phyloP scores from a whole-genome alignment of 2,888 invertebrate genomes.

The Microplitis deprimator region DNA sequence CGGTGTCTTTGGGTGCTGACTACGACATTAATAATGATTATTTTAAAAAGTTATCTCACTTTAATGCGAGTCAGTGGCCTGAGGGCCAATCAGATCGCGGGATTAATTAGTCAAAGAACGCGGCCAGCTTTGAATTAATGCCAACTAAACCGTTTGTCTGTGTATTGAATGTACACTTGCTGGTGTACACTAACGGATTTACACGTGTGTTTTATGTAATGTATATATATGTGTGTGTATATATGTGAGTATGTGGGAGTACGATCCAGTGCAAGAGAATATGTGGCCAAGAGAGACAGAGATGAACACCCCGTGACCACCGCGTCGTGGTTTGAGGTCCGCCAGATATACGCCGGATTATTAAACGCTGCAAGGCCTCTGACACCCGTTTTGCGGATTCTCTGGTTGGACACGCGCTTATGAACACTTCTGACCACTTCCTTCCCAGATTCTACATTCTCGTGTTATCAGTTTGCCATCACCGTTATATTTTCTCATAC shows the following conservation, averaged over 20 bases:
- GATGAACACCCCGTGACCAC: slow-evolving; percentile 56
- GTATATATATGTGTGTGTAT: background rate
- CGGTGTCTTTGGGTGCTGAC: slow-evolving; percentile 62
- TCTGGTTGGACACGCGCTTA: slow-evolving; percentile 55
- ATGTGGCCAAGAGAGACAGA: slow-evolving; percentile 42
- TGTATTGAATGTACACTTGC: no score
- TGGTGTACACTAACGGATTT: background rate
- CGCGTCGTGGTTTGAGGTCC: slow-evolving; percentile 67
- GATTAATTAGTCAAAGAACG: slow-evolving; percentile 9
- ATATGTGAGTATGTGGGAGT: background rate
- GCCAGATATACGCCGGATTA: slow-evolving; percentile 67
- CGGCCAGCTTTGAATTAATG: slow-evolving; percentile 4
- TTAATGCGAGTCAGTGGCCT: slow-evolving; percentile 28
- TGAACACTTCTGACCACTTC: slow-evolving; percentile 38
- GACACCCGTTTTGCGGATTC: slow-evolving; percentile 65
- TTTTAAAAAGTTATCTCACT: slow-evolving; percentile 5
- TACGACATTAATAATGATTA: slow-evolving; percentile 42
- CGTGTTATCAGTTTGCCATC: background rate
- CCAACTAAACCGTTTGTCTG: background rate
- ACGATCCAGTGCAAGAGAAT: slow-evolving; percentile 14
- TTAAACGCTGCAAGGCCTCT: slow-evolving; percentile 64
- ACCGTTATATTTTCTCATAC: no score
- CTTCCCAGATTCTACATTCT: slow-evolving; percentile 36
- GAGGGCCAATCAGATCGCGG: slow-evolving; percentile 6
- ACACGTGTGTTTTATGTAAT: slow-evolving; percentile 7